phyloP scores from a whole-genome alignment of 2,113 vertebrate genomes.

The Phalacrocorax pelagicus region DNA sequence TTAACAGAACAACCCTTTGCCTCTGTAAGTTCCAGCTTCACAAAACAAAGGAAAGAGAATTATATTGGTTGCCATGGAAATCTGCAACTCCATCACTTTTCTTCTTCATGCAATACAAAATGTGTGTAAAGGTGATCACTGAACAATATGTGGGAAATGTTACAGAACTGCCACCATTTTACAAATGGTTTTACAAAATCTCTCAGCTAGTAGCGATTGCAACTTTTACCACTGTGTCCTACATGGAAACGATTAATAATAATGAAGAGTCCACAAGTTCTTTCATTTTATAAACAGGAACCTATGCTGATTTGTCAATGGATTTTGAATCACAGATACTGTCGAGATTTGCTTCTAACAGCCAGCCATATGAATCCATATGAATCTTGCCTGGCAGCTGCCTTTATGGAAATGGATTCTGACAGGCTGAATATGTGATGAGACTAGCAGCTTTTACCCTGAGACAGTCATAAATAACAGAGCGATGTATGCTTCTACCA shows the following conservation, averaged over 20 bases:
- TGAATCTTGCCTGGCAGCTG: slow-evolving; percentile 22
- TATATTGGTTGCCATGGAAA: slow-evolving; percentile 30
- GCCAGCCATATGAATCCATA: background rate
- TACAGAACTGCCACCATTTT: background rate
- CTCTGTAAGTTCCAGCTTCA: background rate
- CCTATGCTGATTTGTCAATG: background rate
- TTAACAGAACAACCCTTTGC: background rate
- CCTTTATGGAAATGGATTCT: slow-evolving; percentile 29
- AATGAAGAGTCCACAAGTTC: background rate
- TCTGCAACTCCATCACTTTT: background rate
- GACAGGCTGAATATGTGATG: slow-evolving; percentile 19
- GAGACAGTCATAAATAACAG: background rate
- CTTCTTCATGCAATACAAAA: background rate
- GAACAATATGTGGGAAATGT: background rate
- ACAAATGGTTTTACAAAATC: background rate
- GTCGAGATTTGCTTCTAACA: background rate
- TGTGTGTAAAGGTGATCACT: background rate
- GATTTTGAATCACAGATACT: background rate
- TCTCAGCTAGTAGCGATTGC: background rate
- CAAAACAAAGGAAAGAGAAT: slow-evolving; percentile 19
- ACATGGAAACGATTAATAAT: background rate
- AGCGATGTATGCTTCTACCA: background rate
- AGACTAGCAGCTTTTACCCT: slow-evolving; percentile 19
- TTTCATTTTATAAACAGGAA: background rate
- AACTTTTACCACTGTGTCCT: background rate